Evolutionary conservation across 2,113 vertebrate species (phyloP).

Genomic region (Tupaia tana): DNA sequence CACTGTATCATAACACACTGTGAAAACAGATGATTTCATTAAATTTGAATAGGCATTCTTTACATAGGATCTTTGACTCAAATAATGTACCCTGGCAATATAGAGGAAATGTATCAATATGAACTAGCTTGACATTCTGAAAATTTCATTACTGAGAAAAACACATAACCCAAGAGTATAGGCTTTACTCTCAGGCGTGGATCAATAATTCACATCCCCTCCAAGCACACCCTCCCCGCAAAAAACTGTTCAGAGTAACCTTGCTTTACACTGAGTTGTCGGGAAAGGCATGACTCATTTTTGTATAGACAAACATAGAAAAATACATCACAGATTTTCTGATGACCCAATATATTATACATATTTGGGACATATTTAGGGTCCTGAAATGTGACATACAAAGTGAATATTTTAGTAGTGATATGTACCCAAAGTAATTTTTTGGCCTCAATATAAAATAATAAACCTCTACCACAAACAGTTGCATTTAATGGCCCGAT

Average conservation of each 20-base stretch:
- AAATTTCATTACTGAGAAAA: background rate
- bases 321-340: too few species aligned
- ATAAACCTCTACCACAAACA: background rate
- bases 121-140: background rate
- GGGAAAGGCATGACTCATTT: too few species aligned
- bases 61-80: background rate
- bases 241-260: background rate
- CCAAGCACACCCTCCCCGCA: fast-evolving
- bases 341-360: background rate
- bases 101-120: background rate
- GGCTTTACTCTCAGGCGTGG: background rate
- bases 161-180: background rate
- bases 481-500: background rate
- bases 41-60: conserved; percentile 16
- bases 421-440: background rate
- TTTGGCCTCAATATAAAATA: background rate
- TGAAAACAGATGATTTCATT: conserved; percentile 8
- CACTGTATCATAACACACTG: background rate
- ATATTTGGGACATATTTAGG: background rate
- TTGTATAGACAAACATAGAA: too few species aligned
- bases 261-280: background rate
- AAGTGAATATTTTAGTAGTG: background rate
- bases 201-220: background rate
- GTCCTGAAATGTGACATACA: background rate
- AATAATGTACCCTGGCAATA: conserved; percentile 12